phyloP scores from a whole-genome alignment of 2,113 vertebrate genomes.

The Bambusicola thoracicus region DNA sequence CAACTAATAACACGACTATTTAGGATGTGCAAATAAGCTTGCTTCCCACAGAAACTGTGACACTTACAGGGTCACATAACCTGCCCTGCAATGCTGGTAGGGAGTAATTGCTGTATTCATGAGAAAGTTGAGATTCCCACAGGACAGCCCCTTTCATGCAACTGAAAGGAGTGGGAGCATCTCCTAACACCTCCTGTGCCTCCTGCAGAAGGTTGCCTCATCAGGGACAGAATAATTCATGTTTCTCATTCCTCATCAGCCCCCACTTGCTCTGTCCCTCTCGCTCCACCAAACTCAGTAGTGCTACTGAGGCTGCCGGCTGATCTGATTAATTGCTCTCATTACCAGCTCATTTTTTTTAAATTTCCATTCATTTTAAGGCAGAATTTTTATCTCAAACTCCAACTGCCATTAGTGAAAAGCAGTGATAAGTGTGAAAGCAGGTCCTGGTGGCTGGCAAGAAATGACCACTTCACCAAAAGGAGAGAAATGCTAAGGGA shows the following conservation, averaged over 20 bases:
- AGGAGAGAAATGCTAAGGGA: conserved; percentile 3
- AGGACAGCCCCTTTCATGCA: background rate
- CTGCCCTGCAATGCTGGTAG: background rate
- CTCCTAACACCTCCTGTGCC: background rate
- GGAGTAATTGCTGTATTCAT: background rate
- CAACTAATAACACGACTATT: background rate
- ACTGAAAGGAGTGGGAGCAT: background rate
- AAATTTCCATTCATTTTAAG: conserved; percentile 43
- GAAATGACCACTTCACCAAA: background rate
- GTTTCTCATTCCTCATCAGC: conserved; percentile 26
- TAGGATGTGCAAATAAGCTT: background rate
- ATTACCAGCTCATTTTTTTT: conserved; percentile 52
- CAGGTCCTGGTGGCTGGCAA: background rate
- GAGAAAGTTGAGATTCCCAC: background rate
- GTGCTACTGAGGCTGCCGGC: background rate
- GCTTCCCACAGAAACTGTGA: background rate
- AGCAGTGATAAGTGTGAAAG: background rate
- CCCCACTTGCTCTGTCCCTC: background rate
- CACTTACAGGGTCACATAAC: background rate
- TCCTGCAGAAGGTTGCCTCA: background rate
- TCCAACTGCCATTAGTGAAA: background rate
- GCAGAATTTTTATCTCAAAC: conserved; percentile 24
- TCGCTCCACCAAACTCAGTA: background rate
- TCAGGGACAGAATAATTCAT: background rate
- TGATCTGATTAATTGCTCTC: conserved; percentile 55